Percentiles rank a stretch among this genome's conserved stretches.
phyloP scores from a whole-genome alignment of 2,888 invertebrate species.

The Arctia plantaginis region DNA sequence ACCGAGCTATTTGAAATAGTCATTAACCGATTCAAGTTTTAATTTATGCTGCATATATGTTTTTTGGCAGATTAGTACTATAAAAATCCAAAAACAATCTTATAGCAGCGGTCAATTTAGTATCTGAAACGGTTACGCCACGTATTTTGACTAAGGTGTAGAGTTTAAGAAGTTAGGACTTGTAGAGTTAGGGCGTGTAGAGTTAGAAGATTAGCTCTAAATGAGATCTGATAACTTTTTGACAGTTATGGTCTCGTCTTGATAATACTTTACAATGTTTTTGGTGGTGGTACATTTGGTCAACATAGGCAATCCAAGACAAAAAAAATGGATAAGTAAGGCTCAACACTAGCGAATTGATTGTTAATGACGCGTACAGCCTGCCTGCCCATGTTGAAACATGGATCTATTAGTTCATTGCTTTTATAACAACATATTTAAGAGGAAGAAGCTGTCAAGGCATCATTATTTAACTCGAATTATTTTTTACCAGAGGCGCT shows the following conservation, averaged over 20 bases:
- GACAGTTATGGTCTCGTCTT: too few relatives aligned
- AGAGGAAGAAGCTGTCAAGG: constrained; percentile 7
- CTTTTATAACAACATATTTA: background rate
- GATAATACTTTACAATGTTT: too few relatives aligned
- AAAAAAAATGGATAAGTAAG: background rate
- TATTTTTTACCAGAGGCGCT: constrained; percentile 1
- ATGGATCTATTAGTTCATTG: background rate
- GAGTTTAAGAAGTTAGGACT: too few relatives aligned
- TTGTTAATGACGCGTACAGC: background rate
- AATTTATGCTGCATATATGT: background rate
- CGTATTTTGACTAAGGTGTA: too few relatives aligned
- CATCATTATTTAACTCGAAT: background rate
- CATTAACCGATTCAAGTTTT: background rate
- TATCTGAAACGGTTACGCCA: too few relatives aligned
- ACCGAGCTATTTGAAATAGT: background rate
- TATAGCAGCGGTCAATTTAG: too few relatives aligned
- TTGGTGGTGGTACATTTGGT: too few relatives aligned
- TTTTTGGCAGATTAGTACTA: background rate
- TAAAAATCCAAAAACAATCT: background rate
- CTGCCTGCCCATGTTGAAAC: background rate
- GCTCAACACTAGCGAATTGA: background rate
- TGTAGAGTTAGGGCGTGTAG: too few relatives aligned
- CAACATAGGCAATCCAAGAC: background rate
- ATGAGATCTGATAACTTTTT: too few relatives aligned
- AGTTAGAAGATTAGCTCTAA: too few relatives aligned